Evolutionary conservation across 2,113 vertebrate genomes (phyloP).

Genomic region (Chiloscyllium plagiosum): DNA sequence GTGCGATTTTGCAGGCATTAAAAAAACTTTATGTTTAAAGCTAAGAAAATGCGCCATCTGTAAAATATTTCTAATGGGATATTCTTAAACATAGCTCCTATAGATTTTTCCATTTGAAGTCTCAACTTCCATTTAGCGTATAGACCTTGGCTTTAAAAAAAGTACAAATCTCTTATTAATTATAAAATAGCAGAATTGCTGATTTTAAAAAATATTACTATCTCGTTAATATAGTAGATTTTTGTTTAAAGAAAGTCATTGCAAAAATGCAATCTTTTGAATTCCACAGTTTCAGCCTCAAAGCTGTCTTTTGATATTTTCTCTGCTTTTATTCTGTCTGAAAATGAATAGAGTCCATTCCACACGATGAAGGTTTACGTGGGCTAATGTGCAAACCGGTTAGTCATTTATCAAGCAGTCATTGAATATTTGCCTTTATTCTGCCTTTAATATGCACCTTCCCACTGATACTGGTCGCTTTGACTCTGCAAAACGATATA

Average conservation of each 20-base stretch:
- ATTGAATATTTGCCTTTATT: conserved; percentile 10
- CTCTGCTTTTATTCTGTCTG: not conserved
- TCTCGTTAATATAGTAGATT: not conserved
- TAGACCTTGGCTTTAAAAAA: not conserved
- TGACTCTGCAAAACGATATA: conserved; percentile 26
- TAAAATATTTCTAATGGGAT: not conserved
- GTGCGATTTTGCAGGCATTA: not conserved
- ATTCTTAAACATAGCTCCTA: too few species aligned
- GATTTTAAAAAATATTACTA: not conserved
- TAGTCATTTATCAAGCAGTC: conserved; percentile 32
- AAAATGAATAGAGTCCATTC: not conserved
- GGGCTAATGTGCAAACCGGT: conserved; percentile 23
- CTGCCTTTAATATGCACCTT: conserved; percentile 15
- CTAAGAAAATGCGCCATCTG: not conserved
- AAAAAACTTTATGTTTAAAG: not conserved
- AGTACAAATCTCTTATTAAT: not conserved
- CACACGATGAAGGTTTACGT: not conserved
- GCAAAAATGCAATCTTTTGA: not conserved
- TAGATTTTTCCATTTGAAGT: not conserved
- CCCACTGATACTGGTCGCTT: not conserved
- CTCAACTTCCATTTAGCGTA: not conserved
- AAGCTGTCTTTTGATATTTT: not conserved
- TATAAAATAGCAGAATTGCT: not conserved
- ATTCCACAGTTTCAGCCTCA: not conserved
- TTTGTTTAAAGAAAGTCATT: not conserved